A percentile compares a stretch with the other conserved stretches of the same genome.
These are phyloP conservation scores for Anhinga anhinga DNA, from an alignment of 2,113 vertebrate genomes.

Conservation along the genomic window DNA sequence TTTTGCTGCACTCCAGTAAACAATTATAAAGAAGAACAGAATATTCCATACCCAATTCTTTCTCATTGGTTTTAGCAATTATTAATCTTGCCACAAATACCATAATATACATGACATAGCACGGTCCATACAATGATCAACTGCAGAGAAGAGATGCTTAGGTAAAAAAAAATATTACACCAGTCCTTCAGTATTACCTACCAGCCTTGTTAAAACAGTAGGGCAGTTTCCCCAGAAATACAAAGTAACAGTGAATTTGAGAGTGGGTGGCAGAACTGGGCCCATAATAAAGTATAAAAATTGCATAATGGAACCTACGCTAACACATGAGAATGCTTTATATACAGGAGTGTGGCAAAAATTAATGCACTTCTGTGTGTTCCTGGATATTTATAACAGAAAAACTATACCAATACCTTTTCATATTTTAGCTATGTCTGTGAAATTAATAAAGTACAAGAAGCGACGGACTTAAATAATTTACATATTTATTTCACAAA, in stretches of 20 bases:
- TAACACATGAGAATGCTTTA: neutral
- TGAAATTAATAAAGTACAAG: conserved; percentile 8
- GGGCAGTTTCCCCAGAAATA: neutral
- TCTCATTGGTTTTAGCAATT: neutral
- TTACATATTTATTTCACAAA: conserved; percentile 65
- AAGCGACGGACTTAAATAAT: neutral
- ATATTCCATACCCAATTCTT: neutral
- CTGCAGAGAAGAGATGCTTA: neutral
- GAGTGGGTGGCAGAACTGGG: neutral
- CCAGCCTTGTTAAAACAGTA: neutral
- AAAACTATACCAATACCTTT: neutral
- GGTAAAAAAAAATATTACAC: neutral
- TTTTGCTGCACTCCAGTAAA: neutral
- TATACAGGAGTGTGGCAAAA: neutral
- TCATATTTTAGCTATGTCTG: neutral
- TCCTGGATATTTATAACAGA: neutral
- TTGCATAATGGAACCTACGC: neutral
- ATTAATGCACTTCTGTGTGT: neutral
- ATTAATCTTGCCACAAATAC: neutral
- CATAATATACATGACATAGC: neutral
- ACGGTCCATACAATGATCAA: neutral
- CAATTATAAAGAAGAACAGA: neutral
- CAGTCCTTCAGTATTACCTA: neutral
- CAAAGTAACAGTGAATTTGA: neutral
- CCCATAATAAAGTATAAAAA: neutral